A percentile compares a stretch with the other conserved stretches of the same genome.
These are phyloP conservation scores for Trochalopteron elliotii DNA, from an alignment of 2,113 vertebrate genomes.

Conservation along the genomic window DNA sequence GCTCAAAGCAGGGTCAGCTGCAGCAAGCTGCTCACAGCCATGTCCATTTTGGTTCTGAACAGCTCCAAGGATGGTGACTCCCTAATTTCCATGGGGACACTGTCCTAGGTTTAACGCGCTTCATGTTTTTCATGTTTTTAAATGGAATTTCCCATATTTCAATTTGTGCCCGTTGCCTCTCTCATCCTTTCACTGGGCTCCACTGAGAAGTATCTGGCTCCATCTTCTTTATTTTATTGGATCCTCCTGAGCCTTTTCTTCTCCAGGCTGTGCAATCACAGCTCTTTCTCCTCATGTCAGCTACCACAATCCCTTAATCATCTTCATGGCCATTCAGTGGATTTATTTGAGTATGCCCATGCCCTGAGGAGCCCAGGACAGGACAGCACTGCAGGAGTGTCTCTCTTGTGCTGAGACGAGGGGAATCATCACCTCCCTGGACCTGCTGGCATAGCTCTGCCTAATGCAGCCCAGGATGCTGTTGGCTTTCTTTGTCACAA, in stretches of 20 bases:
- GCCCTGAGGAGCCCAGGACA: neutral
- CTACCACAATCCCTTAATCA: neutral
- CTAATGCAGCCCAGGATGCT: neutral
- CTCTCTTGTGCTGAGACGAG: neutral
- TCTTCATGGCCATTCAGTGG: neutral
- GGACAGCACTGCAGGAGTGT: neutral
- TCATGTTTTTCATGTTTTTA: neutral
- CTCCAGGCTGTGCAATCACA: neutral
- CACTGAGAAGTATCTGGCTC: neutral
- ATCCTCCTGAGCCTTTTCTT: neutral
- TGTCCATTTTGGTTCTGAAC: neutral
- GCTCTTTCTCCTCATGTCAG: neutral
- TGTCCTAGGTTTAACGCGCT: neutral
- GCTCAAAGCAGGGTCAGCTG: neutral
- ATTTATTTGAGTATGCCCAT: neutral
- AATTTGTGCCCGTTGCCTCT: neutral
- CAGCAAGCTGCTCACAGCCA: neutral
- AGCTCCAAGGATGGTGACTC: neutral
- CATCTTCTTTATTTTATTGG: neutral
- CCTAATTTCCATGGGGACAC: accelerated
- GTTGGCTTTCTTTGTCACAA: neutral
- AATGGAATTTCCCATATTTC: neutral
- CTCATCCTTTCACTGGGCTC: neutral
- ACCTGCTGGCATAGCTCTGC: neutral
- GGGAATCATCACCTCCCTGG: neutral